Conservation (phyloP, 2,888 invertebrate species). For the Agrotis ipsilon region DNA sequence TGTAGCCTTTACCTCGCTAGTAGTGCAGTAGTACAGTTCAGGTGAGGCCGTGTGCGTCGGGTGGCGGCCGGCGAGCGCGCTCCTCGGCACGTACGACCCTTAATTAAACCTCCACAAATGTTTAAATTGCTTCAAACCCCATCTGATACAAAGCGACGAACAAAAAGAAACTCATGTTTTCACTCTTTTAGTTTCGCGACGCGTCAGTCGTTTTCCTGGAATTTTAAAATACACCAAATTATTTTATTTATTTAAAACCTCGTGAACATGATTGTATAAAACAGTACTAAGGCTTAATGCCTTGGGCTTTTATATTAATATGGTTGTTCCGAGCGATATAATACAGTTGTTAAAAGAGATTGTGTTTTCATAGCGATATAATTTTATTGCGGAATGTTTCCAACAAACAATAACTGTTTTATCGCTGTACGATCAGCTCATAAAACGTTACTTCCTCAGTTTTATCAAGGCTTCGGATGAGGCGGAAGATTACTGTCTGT, state of each 20-base stretch:
- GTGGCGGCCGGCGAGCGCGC: not conserved
- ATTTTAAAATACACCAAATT: conserved; percentile 10
- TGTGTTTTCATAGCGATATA: conserved; percentile 7
- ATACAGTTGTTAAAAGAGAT: not conserved
- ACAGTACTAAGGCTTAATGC: no score
- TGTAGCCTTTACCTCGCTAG: not conserved
- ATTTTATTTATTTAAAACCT: not conserved
- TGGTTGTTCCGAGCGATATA: no score
- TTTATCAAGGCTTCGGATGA: not conserved
- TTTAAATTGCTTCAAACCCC: conserved; percentile 21
- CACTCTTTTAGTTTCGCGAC: not conserved
- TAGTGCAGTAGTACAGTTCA: conserved; percentile 3
- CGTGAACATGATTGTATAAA: no score
- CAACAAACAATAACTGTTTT: conserved; percentile 38
- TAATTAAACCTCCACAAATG: conserved; percentile 43
- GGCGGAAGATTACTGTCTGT: not conserved
- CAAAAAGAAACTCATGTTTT: not conserved
- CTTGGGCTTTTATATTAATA: no score
- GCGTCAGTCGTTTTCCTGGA: not conserved
- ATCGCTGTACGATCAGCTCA: conserved; percentile 23
- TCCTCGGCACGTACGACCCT: conserved; percentile 36
- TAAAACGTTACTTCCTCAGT: conserved; percentile 8
- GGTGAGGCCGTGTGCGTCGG: not conserved
- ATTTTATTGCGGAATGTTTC: conserved; percentile 15
- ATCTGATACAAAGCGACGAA: not conserved